These are phyloP conservation scores for Pollenia amentaria DNA, from an alignment of 2,888 invertebrate genomes.

Conservation along the genomic window DNA sequence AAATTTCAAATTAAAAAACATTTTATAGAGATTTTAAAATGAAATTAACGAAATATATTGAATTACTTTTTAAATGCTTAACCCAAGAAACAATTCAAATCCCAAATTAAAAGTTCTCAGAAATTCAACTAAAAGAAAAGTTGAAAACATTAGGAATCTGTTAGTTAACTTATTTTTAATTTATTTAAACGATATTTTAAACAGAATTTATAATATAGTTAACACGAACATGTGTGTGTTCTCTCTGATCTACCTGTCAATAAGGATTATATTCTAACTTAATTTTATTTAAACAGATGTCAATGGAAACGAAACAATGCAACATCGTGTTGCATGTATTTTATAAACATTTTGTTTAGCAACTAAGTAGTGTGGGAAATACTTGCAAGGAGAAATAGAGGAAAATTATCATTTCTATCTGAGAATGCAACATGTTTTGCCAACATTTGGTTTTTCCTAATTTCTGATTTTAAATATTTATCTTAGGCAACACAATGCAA, in stretches of 20 bases:
- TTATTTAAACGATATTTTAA: slow-evolving; percentile 54
- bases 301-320: slow-evolving; percentile 34
- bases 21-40: slow-evolving; percentile 63
- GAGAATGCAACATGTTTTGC: slow-evolving; percentile 36
- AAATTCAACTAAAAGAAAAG: slow-evolving; percentile 25
- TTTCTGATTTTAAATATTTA: background rate
- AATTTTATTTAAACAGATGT: slow-evolving; percentile 63
- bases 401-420: slow-evolving; percentile 11
- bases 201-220: slow-evolving; percentile 26
- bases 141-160: slow-evolving; percentile 20
- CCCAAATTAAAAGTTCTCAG: slow-evolving; percentile 37
- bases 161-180: slow-evolving; percentile 60
- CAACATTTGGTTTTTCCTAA: slow-evolving; percentile 37
- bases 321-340: slow-evolving; percentile 52
- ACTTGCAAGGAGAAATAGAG: background rate
- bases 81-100: slow-evolving; percentile 3
- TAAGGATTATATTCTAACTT: slow-evolving; percentile 19
- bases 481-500: background rate
- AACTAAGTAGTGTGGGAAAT: slow-evolving; percentile 55
- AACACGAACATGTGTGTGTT: slow-evolving; percentile 58
- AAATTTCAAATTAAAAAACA: slow-evolving; percentile 63
- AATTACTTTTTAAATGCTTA: slow-evolving; percentile 70
- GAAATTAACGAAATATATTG: slow-evolving; percentile 71
- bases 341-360: background rate
- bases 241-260: slow-evolving; percentile 58